These are phyloP conservation scores for Rhineura floridana DNA, from an alignment of 2,113 vertebrate genomes.

Conservation along the genomic window DNA sequence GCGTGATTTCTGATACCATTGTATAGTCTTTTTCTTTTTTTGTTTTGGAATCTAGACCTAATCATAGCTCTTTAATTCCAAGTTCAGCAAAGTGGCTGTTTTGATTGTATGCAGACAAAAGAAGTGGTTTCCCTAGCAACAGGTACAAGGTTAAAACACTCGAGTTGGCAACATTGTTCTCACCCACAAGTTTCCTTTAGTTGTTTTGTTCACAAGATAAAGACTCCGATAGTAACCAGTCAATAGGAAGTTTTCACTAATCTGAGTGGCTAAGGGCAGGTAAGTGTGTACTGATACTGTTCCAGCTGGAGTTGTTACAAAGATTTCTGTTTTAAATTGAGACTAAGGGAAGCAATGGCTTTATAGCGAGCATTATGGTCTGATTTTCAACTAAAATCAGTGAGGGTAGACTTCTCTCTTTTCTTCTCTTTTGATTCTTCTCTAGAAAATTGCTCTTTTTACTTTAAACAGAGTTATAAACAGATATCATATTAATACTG, in stretches of 20 bases:
- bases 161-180: neutral
- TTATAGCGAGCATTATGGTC: neutral
- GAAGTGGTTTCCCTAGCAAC: conserved; percentile 34
- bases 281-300: conserved; percentile 7
- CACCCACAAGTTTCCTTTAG: conserved; percentile 3
- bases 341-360: neutral
- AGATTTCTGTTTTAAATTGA: conserved; percentile 30
- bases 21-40: conserved; percentile 14
- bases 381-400: neutral
- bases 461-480: neutral
- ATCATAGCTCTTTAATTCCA: neutral
- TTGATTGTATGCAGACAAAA: conserved; percentile 17
- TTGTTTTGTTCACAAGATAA: conserved; percentile 20
- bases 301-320: neutral
- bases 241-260: conserved; percentile 21
- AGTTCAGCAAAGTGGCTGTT: conserved; percentile 26
- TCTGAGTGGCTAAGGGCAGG: conserved; percentile 18
- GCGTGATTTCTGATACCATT: neutral
- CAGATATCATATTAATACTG: neutral
- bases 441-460: conserved; percentile 22
- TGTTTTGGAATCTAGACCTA: neutral
- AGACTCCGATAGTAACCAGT: conserved; percentile 12
- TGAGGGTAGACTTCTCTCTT: neutral
- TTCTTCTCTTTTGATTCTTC: neutral
- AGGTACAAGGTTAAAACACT: conserved; percentile 35